Conservation (phyloP, 2,113 vertebrate genomes). For the Stictonetta naevosa region DNA sequence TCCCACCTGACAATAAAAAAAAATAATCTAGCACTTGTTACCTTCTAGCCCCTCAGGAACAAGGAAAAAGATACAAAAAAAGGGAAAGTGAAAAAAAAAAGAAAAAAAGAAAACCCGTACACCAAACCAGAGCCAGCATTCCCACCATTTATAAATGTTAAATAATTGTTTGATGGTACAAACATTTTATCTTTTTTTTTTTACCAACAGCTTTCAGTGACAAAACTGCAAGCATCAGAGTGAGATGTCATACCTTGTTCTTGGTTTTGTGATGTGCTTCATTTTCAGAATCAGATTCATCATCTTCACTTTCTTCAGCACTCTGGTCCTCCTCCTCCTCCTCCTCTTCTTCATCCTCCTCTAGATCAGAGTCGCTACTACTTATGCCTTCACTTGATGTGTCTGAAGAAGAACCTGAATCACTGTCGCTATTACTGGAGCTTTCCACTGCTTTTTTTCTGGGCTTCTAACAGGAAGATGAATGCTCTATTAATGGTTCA, state of each 20-base stretch:
- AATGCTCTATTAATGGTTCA: slow-evolving; percentile 14
- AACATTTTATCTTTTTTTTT: fast-evolving
- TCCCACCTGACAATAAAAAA: background rate
- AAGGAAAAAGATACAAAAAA: background rate
- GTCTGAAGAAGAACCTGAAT: slow-evolving; percentile 90
- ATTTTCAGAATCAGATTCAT: slow-evolving; percentile 87
- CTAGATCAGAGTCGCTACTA: slow-evolving; percentile 90
- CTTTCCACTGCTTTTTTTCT: slow-evolving; percentile 86
- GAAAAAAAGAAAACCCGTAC: background rate
- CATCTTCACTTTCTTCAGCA: slow-evolving; percentile 87
- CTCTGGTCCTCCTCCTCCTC: slow-evolving; percentile 89
- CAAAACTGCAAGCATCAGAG: background rate
- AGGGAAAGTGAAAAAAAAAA: background rate
- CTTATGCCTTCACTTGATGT: slow-evolving; percentile 89
- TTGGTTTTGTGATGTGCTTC: slow-evolving; percentile 81
- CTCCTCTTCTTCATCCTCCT: slow-evolving; percentile 92
- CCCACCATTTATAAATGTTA: background rate
- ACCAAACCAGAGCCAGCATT: background rate
- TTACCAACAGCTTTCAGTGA: background rate
- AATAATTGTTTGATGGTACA: background rate
- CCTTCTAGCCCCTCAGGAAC: background rate
- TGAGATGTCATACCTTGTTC: slow-evolving; percentile 77
- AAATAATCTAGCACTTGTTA: background rate
- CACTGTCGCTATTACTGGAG: slow-evolving; percentile 90
- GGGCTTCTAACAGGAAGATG: slow-evolving; percentile 76